Conservation (phyloP, 1,140 invertebrate genomes). For the Aphidius gifuensis region DNA sequence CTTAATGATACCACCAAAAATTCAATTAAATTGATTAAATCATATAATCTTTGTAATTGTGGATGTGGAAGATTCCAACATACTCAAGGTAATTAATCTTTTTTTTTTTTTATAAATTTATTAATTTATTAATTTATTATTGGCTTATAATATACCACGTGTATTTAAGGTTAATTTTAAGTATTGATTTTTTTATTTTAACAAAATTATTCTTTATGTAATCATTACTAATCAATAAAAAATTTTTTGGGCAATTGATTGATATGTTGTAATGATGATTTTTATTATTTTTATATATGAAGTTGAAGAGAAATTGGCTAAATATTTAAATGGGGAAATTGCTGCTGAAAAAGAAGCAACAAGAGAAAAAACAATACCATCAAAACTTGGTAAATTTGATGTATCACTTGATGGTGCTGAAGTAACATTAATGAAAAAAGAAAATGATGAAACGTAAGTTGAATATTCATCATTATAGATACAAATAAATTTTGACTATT, state of each 20-base stretch:
- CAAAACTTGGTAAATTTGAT: slow-evolving; percentile 75
- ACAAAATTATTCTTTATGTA: no score
- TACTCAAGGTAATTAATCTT: slow-evolving; percentile 63
- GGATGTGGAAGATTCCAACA: slow-evolving; percentile 62
- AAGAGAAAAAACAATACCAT: slow-evolving; percentile 70
- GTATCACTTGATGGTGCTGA: slow-evolving; percentile 74
- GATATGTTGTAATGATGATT: neutral
- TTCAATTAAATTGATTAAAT: slow-evolving; percentile 42
- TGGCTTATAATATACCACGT: no score
- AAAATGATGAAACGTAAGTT: slow-evolving; percentile 67
- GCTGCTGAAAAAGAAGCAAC: slow-evolving; percentile 79
- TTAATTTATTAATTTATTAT: neutral
- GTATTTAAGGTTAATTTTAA: no score
- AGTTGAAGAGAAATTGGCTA: slow-evolving; percentile 83
- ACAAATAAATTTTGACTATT: no score
- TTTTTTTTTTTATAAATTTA: slow-evolving; percentile 16
- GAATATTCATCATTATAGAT: neutral
- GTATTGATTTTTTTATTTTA: no score
- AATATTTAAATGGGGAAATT: slow-evolving; percentile 87
- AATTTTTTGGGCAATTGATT: neutral
- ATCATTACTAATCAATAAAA: neutral
- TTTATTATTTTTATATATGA: slow-evolving; percentile 7
- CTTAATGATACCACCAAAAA: slow-evolving; percentile 35
- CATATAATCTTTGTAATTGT: slow-evolving; percentile 60
- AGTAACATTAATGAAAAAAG: slow-evolving; percentile 71